phyloP scores from a whole-genome alignment of 2,113 vertebrate genomes.

The Motacilla alba region DNA sequence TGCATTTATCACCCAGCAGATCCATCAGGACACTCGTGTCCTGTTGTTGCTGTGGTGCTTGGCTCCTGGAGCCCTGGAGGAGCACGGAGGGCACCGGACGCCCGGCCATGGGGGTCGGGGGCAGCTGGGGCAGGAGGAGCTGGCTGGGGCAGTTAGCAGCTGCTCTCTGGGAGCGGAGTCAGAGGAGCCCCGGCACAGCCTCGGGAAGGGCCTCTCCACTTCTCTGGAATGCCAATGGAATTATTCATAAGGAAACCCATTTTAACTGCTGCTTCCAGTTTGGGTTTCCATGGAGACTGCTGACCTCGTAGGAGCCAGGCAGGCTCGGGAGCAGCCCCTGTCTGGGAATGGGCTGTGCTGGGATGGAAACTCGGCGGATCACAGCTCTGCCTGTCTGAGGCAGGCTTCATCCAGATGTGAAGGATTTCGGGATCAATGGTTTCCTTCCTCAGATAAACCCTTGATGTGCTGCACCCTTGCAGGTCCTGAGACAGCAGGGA shows the following conservation, averaged over 20 bases:
- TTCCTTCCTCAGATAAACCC: not conserved
- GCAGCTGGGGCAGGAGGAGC: not conserved
- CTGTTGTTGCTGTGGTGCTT: not conserved
- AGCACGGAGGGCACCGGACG: fast-evolving
- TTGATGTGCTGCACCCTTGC: not conserved
- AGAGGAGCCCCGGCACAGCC: not conserved
- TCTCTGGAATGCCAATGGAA: not conserved
- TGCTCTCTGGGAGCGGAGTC: not conserved
- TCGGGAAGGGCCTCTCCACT: not conserved
- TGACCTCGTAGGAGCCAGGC: not conserved
- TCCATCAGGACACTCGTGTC: not conserved
- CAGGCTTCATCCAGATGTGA: not conserved
- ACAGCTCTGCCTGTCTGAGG: not conserved
- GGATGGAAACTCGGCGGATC: not conserved
- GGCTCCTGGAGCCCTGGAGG: not conserved
- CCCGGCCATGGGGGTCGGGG: no score
- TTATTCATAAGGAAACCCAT: not conserved
- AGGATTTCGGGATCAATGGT: not conserved
- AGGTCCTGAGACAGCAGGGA: not conserved
- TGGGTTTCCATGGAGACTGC: constrained; percentile 2
- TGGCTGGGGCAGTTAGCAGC: not conserved
- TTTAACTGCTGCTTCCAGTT: not conserved
- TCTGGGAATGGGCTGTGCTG: not conserved
- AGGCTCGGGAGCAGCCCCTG: not conserved
- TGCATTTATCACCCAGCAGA: not conserved